Percentiles rank a stretch among this genome's conserved stretches.
phyloP scores from a whole-genome alignment of 2,888 invertebrate species.

The Leptogaster cylindrica region DNA sequence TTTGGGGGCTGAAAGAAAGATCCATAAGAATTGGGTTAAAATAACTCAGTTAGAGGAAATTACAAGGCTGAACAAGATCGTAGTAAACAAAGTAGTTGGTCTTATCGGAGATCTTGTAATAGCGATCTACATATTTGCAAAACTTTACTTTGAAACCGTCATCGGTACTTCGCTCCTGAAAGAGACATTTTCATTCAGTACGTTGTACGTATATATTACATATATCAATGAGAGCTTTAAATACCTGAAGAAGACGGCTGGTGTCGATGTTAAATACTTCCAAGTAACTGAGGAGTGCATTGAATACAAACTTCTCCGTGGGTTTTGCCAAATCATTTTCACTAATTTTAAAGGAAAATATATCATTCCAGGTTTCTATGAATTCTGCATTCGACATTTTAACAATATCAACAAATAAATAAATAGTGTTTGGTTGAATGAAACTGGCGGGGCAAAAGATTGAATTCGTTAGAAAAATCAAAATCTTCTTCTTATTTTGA shows the following conservation, averaged over 20 bases:
- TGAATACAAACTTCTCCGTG: conserved; percentile 40
- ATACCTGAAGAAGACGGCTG: conserved; percentile 6
- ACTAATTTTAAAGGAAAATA: conserved; percentile 41
- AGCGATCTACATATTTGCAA: conserved; percentile 40
- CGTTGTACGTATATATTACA: background rate
- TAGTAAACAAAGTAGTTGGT: conserved; percentile 29
- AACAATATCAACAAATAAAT: background rate
- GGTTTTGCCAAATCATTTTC: conserved; percentile 42
- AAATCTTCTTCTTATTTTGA: background rate
- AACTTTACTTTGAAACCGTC: conserved; percentile 32
- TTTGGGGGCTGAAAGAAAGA: conserved; percentile 44
- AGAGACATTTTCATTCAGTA: background rate
- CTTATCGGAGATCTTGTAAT: conserved; percentile 44
- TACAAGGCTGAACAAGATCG: conserved; percentile 40
- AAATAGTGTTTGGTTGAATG: background rate
- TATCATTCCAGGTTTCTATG: conserved; percentile 42
- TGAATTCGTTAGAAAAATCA: background rate
- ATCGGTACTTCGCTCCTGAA: background rate
- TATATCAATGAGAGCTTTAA: background rate
- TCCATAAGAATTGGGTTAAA: background rate
- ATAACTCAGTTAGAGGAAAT: background rate
- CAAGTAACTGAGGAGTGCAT: conserved; percentile 42
- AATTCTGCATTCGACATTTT: conserved; percentile 43
- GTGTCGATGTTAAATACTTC: conserved; percentile 38
- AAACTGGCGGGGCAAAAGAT: no score